Evolutionary conservation across 2,888 invertebrate species (phyloP).

Genomic region (Cyrtodaria siliqua): DNA sequence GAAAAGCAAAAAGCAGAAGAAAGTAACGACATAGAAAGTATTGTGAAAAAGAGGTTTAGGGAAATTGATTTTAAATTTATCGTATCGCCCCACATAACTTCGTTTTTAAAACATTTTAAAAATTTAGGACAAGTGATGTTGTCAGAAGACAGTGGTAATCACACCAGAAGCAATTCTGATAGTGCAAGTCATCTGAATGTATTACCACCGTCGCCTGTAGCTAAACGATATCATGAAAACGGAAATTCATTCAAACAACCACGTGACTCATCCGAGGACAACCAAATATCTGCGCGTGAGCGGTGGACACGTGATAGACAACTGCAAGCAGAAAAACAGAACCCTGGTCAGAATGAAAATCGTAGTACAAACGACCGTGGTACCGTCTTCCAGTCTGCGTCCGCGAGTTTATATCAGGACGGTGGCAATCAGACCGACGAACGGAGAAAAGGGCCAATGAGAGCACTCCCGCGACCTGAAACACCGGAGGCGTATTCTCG

Average conservation of each 20-base stretch:
- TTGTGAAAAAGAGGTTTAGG: conserved; percentile 53
- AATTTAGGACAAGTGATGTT: conserved; percentile 58
- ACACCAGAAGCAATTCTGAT: conserved; percentile 15
- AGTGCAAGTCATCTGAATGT: conserved; percentile 31
- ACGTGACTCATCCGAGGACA: conserved; percentile 10
- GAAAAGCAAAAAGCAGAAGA: conserved; percentile 51
- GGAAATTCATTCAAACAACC: background rate
- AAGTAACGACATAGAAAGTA: conserved; percentile 29
- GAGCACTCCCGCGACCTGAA: conserved; percentile 33
- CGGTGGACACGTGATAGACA: conserved; percentile 53
- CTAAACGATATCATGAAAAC: background rate
- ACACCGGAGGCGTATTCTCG: conserved; percentile 47
- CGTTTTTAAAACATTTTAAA: conserved; percentile 61
- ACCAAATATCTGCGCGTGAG: conserved; percentile 44
- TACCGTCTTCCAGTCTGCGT: conserved; percentile 14
- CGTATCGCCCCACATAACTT: conserved; percentile 55
- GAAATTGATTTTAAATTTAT: conserved; percentile 61
- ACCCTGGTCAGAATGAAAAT: background rate
- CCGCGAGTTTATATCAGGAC: background rate
- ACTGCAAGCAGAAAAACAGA: conserved; percentile 22
- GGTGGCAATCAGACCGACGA: background rate
- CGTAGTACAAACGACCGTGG: background rate
- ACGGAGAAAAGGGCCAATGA: conserved; percentile 9
- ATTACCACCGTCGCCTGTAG: conserved; percentile 4
- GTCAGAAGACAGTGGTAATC: conserved; percentile 41